Evolutionary conservation across 2,888 invertebrate species (phyloP), one percentile per base, ranked within the genome.

Genomic region (Dryobotodes eremita): DNA sequence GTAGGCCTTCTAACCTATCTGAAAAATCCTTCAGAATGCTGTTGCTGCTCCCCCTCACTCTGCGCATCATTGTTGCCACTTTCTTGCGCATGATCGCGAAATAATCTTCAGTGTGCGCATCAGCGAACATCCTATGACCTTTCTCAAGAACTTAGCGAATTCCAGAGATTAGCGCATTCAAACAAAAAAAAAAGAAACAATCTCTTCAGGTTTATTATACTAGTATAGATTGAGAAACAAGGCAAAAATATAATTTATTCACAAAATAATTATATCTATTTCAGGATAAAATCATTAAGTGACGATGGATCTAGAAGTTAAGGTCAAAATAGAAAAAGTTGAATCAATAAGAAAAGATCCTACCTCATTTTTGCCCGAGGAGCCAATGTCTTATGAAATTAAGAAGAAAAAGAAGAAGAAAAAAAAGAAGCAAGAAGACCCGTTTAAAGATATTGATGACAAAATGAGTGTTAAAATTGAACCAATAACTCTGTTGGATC

Each of bases 391-490:
- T 0, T 97, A 97, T 83, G 95, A 96, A 87, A 92, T 96, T 10
- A 96, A 96, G 84, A 91, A 91, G 62, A 96, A 95, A 86, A 96
- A 95, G 86, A 96, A 96, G 83, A 96, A 96, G 86, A 96, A 95
- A 85, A 96, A 94, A 81, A 92, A 93, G 50, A 87, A 90, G 48
- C 93, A 93, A 81, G 95, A 94, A 75, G 96, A 97, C 64, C 97
- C 97, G 0, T 96, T 97, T 62, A 95, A 95, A 83, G 96, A 95
- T 88, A 90, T 95, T 72, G 93, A 94, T 75, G 86, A 88, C 23
- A 89, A 89, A 57, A 73, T 77, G 62, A 83, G 80, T 6, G n/a
- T 83, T 1, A 89, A 82, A 79, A 86, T 90, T 72, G 82, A 90
- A 85, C 69, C 82, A 26, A 70, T 73, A 75, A 91, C 90, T 69